phyloP scores from a whole-genome alignment of 2,888 invertebrate species.

The Balanococcus diminutus region DNA sequence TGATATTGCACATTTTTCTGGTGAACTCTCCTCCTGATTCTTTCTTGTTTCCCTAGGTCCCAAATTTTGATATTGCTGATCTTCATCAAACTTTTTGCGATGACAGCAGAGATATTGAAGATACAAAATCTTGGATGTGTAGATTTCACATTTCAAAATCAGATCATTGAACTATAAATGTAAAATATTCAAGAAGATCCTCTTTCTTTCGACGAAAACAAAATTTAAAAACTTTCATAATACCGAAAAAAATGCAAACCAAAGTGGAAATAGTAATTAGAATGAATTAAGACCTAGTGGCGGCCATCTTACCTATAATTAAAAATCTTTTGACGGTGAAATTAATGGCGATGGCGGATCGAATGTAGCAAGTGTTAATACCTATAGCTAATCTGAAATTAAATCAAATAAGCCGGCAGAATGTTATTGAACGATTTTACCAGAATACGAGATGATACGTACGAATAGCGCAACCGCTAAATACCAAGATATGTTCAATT shows the following conservation, averaged over 20 bases:
- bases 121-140: too few species aligned
- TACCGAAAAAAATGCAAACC: background rate
- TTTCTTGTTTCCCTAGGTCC: too few species aligned
- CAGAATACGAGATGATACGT: background rate
- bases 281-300: background rate
- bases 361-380: constrained; percentile 29
- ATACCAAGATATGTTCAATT: constrained; percentile 16
- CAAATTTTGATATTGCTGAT: too few species aligned
- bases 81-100: too few species aligned
- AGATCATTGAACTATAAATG: background rate
- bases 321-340: background rate
- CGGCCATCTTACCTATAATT: background rate
- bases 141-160: too few species aligned
- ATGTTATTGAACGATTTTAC: background rate
- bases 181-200: background rate
- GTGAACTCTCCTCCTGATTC: too few species aligned
- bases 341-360: background rate
- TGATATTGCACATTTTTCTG: too few species aligned
- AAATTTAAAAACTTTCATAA: background rate
- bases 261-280: background rate
- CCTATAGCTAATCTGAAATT: constrained; percentile 35
- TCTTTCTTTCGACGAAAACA: background rate
- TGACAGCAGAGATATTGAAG: too few species aligned
- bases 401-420: constrained; percentile 42
- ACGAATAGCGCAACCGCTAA: constrained; percentile 17